Percentiles rank a stretch among this genome's conserved stretches.
These are phyloP conservation scores for Leuciscus waleckii DNA, from an alignment of 2,797 vertebrate genomes.

Conservation along the genomic window DNA sequence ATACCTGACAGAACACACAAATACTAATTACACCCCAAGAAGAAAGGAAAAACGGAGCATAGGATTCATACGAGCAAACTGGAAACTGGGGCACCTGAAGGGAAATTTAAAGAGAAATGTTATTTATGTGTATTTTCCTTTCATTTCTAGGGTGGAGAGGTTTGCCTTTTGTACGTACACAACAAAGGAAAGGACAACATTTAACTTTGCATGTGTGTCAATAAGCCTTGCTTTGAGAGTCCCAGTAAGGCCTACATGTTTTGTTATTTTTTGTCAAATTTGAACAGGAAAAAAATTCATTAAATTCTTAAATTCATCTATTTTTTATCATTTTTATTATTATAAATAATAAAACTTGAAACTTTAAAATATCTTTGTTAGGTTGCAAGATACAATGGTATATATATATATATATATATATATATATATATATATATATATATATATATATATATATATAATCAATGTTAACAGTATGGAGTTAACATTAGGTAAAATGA, in stretches of 20 bases:
- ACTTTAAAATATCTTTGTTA: too few relatives aligned
- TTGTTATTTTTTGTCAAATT: not conserved
- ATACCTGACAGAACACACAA: slow-evolving; percentile 51
- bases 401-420: too few relatives aligned
- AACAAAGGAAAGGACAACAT: not conserved
- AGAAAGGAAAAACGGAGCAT: slow-evolving; percentile 57
- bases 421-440: too few relatives aligned
- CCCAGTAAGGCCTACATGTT: not conserved
- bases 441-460: too few relatives aligned
- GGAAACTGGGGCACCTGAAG: slow-evolving; percentile 44
- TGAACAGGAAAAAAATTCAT: not conserved
- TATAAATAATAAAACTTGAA: too few relatives aligned
- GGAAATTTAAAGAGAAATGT: slow-evolving; percentile 45
- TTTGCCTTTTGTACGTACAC: not conserved
- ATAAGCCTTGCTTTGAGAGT: not conserved
- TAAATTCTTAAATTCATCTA: not conserved
- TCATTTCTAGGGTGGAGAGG: slow-evolving; percentile 31
- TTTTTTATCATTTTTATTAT: not conserved
- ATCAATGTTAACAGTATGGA: too few relatives aligned
- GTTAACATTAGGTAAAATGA: too few relatives aligned
- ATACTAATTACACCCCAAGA: slow-evolving; percentile 62
- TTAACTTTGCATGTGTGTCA: not conserved
- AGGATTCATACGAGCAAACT: slow-evolving; percentile 52
- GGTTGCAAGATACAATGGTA: too few relatives aligned
- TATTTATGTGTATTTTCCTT: slow-evolving; percentile 61